Conservation (phyloP, 2,888 invertebrate genomes). For the Drosophila yooni region DNA sequence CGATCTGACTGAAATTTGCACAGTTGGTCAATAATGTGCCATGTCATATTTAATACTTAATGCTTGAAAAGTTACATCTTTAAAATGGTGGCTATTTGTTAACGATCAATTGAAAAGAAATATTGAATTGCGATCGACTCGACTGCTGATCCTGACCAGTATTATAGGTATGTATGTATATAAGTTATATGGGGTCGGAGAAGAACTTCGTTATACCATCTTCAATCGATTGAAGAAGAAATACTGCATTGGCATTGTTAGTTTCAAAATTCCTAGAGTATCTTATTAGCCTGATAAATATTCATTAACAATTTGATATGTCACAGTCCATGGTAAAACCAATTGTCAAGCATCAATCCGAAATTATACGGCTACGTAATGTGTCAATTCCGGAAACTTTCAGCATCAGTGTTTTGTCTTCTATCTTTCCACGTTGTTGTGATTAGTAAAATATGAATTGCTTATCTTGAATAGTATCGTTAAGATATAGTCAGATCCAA, state of each 20-base stretch:
- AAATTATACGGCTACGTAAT: neutral
- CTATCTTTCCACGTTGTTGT: neutral
- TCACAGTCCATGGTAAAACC: conserved; percentile 5
- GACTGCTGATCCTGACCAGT: neutral
- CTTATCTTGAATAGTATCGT: neutral
- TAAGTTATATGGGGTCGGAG: neutral
- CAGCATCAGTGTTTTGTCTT: neutral
- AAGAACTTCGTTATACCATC: neutral
- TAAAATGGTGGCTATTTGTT: neutral
- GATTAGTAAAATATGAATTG: neutral
- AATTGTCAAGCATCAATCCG: conserved; percentile 11
- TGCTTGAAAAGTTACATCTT: neutral
- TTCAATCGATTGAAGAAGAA: conserved; percentile 2
- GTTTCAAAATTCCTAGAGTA: neutral
- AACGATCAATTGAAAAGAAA: neutral
- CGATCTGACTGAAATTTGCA: neutral
- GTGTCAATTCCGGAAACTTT: neutral
- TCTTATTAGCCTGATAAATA: neutral
- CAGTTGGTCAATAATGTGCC: neutral
- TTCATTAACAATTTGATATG: neutral
- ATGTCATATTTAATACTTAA: neutral
- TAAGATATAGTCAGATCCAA: neutral
- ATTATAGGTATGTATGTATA: neutral
- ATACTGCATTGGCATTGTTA: conserved; percentile 21
- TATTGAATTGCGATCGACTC: neutral